These are phyloP conservation scores for Drosophila ananassae DNA, from an alignment of 1,140 invertebrate species.

Conservation along the genomic window DNA sequence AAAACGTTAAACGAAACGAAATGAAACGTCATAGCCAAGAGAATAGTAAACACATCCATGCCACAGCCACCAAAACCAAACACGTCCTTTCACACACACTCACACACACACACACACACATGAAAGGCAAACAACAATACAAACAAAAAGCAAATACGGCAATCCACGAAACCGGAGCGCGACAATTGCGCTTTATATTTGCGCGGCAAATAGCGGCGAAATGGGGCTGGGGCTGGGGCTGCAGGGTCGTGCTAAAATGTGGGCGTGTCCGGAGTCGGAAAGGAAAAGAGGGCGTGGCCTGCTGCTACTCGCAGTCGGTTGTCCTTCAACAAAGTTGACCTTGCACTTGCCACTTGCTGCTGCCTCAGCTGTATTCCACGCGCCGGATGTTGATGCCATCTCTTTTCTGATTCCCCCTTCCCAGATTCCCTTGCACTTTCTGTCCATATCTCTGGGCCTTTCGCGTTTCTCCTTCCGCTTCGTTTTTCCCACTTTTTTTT, in stretches of 20 bases:
- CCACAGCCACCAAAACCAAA: slow-evolving; percentile 1
- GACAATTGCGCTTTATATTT: slow-evolving; percentile 50
- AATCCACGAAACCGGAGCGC: slow-evolving; percentile 58
- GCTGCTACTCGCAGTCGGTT: slow-evolving; percentile 55
- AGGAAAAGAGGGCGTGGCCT: slow-evolving; percentile 8
- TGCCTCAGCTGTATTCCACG: slow-evolving; percentile 41
- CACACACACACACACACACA: slow-evolving; percentile 5
- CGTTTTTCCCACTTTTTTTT: background rate
- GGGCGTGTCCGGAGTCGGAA: background rate
- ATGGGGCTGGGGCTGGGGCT: background rate
- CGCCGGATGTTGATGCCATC: slow-evolving; percentile 72
- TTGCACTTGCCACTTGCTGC: slow-evolving; percentile 78
- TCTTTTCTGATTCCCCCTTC: slow-evolving; percentile 22
- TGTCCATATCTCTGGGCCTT: slow-evolving; percentile 18
- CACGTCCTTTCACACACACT: slow-evolving; percentile 14
- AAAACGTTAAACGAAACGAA: slow-evolving; percentile 75
- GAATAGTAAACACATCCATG: slow-evolving; percentile 39
- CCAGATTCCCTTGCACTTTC: slow-evolving; percentile 22
- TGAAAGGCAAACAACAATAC: slow-evolving; percentile 41
- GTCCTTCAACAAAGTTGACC: slow-evolving; percentile 80
- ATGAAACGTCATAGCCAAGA: slow-evolving; percentile 62
- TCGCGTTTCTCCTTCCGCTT: background rate
- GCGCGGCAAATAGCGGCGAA: slow-evolving; percentile 10
- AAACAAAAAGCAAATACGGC: slow-evolving; percentile 55
- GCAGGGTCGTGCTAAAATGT: background rate